phyloP scores from a whole-genome alignment of 1,140 invertebrate genomes.

The Chrysomallon squamiferum region DNA sequence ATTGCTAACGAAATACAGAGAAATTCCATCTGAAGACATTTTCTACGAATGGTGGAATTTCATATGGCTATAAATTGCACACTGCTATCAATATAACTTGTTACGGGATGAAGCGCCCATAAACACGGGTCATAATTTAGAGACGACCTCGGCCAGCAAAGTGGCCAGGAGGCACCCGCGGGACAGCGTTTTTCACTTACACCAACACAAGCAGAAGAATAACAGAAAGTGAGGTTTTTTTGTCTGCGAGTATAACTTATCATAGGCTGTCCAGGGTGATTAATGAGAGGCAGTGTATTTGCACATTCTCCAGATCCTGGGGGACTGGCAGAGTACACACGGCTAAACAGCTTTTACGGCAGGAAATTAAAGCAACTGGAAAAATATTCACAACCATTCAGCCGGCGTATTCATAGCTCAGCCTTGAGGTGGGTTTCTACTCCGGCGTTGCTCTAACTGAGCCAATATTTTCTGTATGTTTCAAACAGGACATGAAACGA shows the following conservation, averaged over 20 bases:
- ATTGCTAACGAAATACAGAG: slow-evolving; percentile 7
- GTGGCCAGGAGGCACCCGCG: slow-evolving; percentile 1
- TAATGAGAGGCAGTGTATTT: slow-evolving; percentile 6
- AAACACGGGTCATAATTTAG: slow-evolving; percentile 8
- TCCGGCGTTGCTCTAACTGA: too few relatives aligned
- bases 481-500: too few relatives aligned
- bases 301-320: slow-evolving; percentile 2
- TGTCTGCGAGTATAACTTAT: neutral
- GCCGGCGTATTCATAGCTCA: too few relatives aligned
- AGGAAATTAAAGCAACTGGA: too few relatives aligned
- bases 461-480: too few relatives aligned
- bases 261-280: slow-evolving; percentile 5
- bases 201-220: neutral
- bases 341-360: too few relatives aligned
- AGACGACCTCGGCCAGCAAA: neutral
- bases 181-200: slow-evolving; percentile 6
- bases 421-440: too few relatives aligned
- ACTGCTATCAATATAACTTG: slow-evolving; percentile 6
- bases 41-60: slow-evolving; percentile 8
- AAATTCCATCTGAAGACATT: slow-evolving; percentile 12
- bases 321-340: neutral
- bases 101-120: neutral
- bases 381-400: too few relatives aligned
- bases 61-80: slow-evolving; percentile 7
- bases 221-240: neutral